Evolutionary conservation across 2,113 vertebrate species (phyloP).

Genomic region (Spizaetus ornatus): DNA sequence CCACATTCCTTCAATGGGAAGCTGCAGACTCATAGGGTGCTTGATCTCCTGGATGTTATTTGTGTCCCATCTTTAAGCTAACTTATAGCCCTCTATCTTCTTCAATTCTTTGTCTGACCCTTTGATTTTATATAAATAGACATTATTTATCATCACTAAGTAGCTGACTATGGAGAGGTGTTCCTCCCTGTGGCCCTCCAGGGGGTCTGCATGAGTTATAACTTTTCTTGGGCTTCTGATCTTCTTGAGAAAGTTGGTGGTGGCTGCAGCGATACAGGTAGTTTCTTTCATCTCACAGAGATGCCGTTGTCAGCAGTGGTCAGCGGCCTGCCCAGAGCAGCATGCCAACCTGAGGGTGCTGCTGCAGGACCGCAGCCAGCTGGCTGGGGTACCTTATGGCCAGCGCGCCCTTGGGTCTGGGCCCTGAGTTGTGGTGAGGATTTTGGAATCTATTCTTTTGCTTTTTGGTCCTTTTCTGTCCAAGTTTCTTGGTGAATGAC

Average conservation of each 20-base stretch:
- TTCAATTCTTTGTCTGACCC: not conserved
- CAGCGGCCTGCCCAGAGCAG: not conserved
- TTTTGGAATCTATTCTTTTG: not conserved
- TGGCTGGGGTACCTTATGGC: not conserved
- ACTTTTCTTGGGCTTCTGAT: not conserved
- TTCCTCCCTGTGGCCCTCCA: not conserved
- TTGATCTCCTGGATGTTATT: not conserved
- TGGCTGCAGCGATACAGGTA: not conserved
- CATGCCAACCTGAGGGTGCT: accelerated
- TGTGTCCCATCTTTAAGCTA: not conserved
- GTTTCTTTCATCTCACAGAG: not conserved
- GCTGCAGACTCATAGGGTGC: not conserved
- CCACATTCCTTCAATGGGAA: not conserved
- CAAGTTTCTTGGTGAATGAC: not conserved
- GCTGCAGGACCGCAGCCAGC: not conserved
- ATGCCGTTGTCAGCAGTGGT: accelerated
- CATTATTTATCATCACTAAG: not conserved
- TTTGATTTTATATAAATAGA: not conserved
- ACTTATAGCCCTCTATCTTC: not conserved
- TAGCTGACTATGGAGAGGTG: not conserved
- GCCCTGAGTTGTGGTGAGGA: not conserved
- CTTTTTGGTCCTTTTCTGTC: not conserved
- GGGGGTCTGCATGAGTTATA: not conserved
- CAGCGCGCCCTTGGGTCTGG: not conserved
- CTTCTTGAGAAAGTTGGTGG: not conserved